Percentiles rank a stretch among this genome's conserved stretches.
These are phyloP conservation scores for Zootermopsis nevadensis DNA, from an alignment of 2,888 invertebrate genomes.

Conservation along the genomic window DNA sequence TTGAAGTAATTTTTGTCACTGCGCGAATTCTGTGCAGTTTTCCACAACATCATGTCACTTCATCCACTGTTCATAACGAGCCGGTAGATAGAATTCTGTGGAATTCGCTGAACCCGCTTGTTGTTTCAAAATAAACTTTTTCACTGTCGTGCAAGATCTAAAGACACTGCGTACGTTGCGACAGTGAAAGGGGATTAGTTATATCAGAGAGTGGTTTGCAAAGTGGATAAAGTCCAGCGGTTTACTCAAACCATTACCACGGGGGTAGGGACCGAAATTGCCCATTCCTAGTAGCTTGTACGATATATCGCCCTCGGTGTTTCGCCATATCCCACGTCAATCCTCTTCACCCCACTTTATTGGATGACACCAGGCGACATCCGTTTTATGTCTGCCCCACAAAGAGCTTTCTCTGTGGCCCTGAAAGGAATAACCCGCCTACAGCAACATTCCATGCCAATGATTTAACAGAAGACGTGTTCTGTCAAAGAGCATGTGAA, in stretches of 20 bases:
- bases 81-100: not conserved
- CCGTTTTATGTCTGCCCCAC: not conserved
- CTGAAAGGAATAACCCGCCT: too few species aligned
- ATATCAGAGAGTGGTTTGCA: slow-evolving; percentile 1
- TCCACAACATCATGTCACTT: not conserved
- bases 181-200: slow-evolving; percentile 25
- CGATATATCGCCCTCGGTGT: slow-evolving; percentile 23
- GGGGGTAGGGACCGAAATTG: not conserved
- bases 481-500: not conserved
- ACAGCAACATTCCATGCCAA: not conserved
- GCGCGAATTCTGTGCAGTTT: too few species aligned
- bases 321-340: slow-evolving; percentile 7
- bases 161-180: not conserved
- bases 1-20: too few species aligned
- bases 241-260: slow-evolving; percentile 24
- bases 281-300: not conserved
- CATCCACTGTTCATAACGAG: too few species aligned
- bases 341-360: slow-evolving; percentile 20
- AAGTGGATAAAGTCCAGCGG: slow-evolving; percentile 12
- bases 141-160: not conserved
- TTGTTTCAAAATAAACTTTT: not conserved
- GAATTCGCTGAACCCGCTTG: not conserved
- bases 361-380: slow-evolving; percentile 17
- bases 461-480: not conserved
- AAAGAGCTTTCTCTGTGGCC: not conserved